These are phyloP conservation scores for Orthosia cruda DNA, from an alignment of 2,888 invertebrate species.

Conservation along the genomic window DNA sequence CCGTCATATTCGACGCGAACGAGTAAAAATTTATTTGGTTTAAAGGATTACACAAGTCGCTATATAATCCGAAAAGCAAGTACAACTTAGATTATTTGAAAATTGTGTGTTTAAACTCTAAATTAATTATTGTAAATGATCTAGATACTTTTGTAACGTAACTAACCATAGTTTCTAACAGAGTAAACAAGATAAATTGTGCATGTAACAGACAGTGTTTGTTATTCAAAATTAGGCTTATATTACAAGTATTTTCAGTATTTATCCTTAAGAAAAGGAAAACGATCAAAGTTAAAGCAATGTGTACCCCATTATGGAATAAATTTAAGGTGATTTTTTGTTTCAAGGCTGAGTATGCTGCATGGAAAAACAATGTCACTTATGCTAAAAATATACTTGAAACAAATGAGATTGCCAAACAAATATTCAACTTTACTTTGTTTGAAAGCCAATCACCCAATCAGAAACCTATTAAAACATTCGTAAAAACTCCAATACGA, in stretches of 20 bases:
- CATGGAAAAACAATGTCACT: neutral
- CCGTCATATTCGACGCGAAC: conserved; percentile 7
- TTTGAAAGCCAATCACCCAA: neutral
- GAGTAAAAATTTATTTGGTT: conserved; percentile 41
- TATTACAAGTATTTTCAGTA: too few relatives aligned
- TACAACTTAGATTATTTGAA: conserved; percentile 16
- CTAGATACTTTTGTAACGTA: too few relatives aligned
- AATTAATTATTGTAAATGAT: neutral
- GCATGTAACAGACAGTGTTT: too few relatives aligned
- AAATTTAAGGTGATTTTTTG: neutral
- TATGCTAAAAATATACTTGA: neutral
- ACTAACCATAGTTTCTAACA: too few relatives aligned
- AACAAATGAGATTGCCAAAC: neutral
- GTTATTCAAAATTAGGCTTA: too few relatives aligned
- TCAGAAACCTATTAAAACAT: neutral
- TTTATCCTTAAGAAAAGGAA: neutral
- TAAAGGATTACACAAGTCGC: conserved; percentile 51
- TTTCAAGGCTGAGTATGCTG: neutral
- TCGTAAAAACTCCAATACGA: neutral
- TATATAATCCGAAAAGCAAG: conserved; percentile 38
- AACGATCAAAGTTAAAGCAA: neutral
- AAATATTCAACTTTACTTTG: neutral
- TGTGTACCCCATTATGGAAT: neutral
- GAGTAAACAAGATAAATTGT: too few relatives aligned
- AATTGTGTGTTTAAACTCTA: conserved; percentile 8